These are phyloP conservation scores for Microcebus tavaratra DNA, from an alignment of 2,113 vertebrate genomes.

Conservation along the genomic window DNA sequence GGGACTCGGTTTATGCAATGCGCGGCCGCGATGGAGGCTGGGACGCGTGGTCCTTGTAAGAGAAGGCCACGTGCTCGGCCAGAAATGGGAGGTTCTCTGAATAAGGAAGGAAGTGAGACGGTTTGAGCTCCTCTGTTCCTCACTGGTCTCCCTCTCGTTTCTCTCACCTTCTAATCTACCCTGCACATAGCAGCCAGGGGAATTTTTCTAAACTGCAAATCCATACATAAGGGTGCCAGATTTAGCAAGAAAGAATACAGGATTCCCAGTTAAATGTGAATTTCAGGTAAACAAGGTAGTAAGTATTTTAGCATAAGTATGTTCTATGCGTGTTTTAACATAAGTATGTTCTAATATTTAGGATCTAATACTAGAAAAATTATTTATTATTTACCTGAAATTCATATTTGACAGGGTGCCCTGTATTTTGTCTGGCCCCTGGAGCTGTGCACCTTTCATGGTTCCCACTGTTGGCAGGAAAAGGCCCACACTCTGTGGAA, in stretches of 20 bases:
- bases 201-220: constrained; percentile 26
- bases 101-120: neutral
- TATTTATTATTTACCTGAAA: neutral
- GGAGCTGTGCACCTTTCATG: neutral
- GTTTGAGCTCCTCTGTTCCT: neutral
- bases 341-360: neutral
- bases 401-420: neutral
- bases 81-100: neutral
- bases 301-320: neutral
- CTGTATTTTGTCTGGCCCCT: neutral
- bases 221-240: neutral
- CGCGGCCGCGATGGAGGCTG: neutral
- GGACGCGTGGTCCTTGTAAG: neutral
- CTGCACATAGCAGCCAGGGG: neutral
- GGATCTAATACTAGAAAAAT: neutral
- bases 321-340: neutral
- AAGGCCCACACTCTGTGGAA: neutral
- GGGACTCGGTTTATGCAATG: neutral
- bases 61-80: neutral
- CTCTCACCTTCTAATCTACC: neutral
- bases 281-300: neutral
- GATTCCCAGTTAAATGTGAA: neutral
- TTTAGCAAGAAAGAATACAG: neutral
- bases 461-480: neutral
- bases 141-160: neutral